A percentile compares a stretch with the other conserved stretches of the same genome.
Evolutionary conservation across 2,113 vertebrate species (phyloP).

Genomic region (Prochilodus magdalenae): DNA sequence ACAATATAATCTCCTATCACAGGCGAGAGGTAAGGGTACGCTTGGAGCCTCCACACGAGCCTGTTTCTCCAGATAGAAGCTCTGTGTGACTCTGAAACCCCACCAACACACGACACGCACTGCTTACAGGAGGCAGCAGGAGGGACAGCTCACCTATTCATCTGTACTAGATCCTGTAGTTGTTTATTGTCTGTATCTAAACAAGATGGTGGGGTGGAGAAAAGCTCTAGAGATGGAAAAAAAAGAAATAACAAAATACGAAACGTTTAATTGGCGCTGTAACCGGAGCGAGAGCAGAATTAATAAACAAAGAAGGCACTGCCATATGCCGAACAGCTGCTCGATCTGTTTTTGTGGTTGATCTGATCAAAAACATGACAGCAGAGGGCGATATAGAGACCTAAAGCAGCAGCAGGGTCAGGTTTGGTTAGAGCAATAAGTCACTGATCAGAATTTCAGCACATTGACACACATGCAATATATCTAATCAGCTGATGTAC

Average conservation of each 20-base stretch:
- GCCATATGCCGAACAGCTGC: constrained; percentile 75
- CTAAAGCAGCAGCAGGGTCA: constrained; percentile 74
- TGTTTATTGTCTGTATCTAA: constrained; percentile 13
- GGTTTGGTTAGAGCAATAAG: neutral
- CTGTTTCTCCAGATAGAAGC: too few species aligned
- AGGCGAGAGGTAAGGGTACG: too few species aligned
- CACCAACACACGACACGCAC: too few species aligned
- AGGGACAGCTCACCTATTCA: neutral
- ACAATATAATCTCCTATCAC: too few species aligned
- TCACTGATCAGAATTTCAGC: too few species aligned
- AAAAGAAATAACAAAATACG: constrained; percentile 33
- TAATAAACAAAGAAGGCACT: constrained; percentile 70
- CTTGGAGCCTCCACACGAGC: too few species aligned
- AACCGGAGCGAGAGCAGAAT: constrained; percentile 54
- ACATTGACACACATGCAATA: too few species aligned
- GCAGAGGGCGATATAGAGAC: constrained; percentile 65
- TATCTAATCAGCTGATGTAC: too few species aligned
- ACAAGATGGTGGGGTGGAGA: neutral
- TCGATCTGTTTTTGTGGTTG: constrained; percentile 13
- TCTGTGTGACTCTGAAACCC: too few species aligned
- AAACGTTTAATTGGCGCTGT: constrained; percentile 55
- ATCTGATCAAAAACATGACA: neutral
- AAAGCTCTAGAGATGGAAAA: constrained; percentile 19
- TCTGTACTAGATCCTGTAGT: neutral
- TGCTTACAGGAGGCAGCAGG: neutral